Evolutionary conservation across 2,113 vertebrate genomes (phyloP), one percentile per base, ranked within the genome.

Genomic region (Eubucco bourcierii): DNA sequence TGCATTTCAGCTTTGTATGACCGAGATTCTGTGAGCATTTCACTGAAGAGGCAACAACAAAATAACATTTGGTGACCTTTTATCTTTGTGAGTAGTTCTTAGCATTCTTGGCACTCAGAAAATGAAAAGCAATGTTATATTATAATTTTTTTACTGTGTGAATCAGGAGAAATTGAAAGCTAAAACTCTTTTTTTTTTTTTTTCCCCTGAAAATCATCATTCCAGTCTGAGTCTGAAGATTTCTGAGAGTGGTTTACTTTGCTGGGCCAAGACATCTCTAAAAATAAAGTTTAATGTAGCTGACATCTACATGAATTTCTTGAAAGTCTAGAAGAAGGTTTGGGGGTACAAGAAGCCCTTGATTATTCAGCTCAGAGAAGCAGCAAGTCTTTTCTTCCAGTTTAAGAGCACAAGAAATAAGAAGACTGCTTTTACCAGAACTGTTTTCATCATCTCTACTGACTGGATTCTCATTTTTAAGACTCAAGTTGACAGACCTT

Each of bases 101-200:
- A 68, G 5, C 61, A 23, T 14, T 73, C 27, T 25, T 67, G 27
- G n/a, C 19, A 37, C 47, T 52, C 72, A 6, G 17, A 83, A 90
- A 83, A 14, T 47, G 53, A 80, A 64, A 64, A 64, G 4, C 1
- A 4, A 47, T 75, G 21, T 34, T 28, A 6, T 37, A 24, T 6
- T 55, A 4, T 31, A 39, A 59, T 52, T 73, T 16, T 73, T 16
- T 24, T 3, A 9, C 8, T 15, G 0, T 52, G 63, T 70, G 19
- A 87, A 59, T 25, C 37, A 47, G 7, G 4, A 70, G 1, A 80
- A 83, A 63, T 12, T 68, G 29, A 65, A 94, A 94, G 6, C 3
- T 66, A 29, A 20, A 8, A 1, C 1, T 44, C 50, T 10, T 44
- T 12, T 1, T 0, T 10, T 44, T 12, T 1, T 0, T 2, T 39